Evolutionary conservation across 2,113 vertebrate species (phyloP).

Genomic region (Brachyistius frenatus): DNA sequence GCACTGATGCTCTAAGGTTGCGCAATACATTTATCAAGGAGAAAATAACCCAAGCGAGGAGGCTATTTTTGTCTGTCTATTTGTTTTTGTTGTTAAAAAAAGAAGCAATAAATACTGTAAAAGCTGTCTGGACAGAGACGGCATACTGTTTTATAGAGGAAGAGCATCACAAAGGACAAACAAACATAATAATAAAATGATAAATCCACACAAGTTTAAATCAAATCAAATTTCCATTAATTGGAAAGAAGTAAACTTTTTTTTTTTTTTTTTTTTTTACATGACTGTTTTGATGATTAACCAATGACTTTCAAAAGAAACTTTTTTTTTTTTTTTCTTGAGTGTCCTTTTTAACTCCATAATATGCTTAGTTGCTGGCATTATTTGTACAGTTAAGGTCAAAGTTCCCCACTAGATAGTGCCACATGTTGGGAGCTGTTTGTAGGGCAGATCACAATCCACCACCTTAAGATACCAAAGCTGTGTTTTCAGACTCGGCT

Average conservation of each 20-base stretch:
- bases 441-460: no score
- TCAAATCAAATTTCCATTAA: no score
- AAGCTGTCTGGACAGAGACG: neutral
- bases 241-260: no score
- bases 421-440: no score
- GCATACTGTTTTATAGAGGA: no score
- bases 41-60: neutral
- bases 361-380: neutral
- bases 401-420: slow-evolving; percentile 31
- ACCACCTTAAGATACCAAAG: no score
- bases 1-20: neutral
- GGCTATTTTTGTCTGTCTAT: slow-evolving; percentile 19
- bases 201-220: no score
- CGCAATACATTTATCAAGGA: slow-evolving; percentile 15
- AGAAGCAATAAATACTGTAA: neutral
- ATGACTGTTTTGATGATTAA: neutral
- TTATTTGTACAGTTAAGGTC: neutral
- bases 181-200: no score
- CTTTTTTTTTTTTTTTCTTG: neutral
- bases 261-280: no score
- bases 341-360: neutral
- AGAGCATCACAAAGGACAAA: neutral
- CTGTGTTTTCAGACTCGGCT: no score
- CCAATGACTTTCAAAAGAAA: neutral
- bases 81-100: slow-evolving; percentile 15